These are phyloP conservation scores for Calameuta pallipes DNA, from an alignment of 2,888 invertebrate genomes.

Conservation along the genomic window DNA sequence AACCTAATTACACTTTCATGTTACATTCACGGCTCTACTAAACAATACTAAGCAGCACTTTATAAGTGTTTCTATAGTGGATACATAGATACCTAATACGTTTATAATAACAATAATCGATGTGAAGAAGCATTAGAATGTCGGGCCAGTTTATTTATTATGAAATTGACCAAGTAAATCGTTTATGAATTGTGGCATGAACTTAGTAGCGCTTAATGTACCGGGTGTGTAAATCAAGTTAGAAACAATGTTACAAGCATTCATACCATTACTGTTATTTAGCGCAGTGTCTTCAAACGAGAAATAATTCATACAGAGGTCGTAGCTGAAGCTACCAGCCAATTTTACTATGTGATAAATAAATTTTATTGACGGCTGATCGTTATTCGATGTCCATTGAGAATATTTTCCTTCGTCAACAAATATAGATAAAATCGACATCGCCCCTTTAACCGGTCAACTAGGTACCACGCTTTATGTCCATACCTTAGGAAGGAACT, in stretches of 20 bases:
- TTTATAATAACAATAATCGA: not conserved
- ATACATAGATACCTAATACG: not conserved
- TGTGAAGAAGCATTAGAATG: not conserved
- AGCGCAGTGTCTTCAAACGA: not conserved
- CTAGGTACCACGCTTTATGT: not conserved
- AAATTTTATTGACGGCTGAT: not conserved
- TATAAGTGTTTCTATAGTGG: not conserved
- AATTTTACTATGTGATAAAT: not conserved
- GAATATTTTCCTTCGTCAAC: not conserved
- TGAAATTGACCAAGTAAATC: not conserved
- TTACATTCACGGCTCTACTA: not conserved
- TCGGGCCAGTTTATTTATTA: not conserved
- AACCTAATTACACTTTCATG: not conserved
- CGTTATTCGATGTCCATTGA: not conserved
- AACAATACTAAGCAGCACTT: not conserved
- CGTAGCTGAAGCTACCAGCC: not conserved
- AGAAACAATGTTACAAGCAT: not conserved
- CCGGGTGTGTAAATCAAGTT: not conserved
- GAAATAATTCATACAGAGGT: not conserved
- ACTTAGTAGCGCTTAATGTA: not conserved
- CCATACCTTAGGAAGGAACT: constrained; percentile 30
- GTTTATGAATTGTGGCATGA: not conserved
- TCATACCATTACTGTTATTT: not conserved
- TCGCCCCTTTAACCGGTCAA: constrained; percentile 16
- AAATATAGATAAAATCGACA: constrained; percentile 2